phyloP scores from a whole-genome alignment of 2,113 vertebrate genomes.

The Gobius niger region DNA sequence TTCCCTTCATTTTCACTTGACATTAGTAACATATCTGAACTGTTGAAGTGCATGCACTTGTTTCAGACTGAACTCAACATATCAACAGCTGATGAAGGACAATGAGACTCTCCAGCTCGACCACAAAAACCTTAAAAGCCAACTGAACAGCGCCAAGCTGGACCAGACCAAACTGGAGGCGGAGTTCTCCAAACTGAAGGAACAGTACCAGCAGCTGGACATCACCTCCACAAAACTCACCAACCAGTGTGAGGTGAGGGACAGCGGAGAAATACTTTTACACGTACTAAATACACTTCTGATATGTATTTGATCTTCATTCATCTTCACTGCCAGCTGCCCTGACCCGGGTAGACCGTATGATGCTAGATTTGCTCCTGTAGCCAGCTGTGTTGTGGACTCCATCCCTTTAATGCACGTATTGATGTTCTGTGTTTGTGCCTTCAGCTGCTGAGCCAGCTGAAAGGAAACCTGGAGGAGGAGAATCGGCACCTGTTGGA shows the following conservation, averaged over 20 bases:
- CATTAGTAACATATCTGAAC: not conserved
- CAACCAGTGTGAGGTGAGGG: conserved; percentile 93
- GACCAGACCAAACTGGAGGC: conserved; percentile 96
- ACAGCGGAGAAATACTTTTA: not conserved
- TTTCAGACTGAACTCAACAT: conserved; percentile 80
- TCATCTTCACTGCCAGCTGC: not conserved
- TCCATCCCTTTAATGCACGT: not conserved
- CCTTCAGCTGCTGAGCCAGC: conserved; percentile 89
- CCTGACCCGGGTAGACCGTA: not conserved
- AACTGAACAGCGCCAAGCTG: conserved; percentile 88
- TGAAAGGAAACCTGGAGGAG: conserved; percentile 98
- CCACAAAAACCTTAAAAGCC: conserved; percentile 91
- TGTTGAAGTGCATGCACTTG: not conserved
- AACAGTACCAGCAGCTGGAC: conserved; percentile 96
- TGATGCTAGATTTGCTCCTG: not conserved
- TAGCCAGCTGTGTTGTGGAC: conserved; percentile 26
- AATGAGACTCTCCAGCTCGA: conserved; percentile 91
- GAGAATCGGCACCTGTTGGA: conserved; percentile 96
- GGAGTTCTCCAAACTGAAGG: conserved; percentile 92
- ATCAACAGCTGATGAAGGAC: conserved; percentile 88
- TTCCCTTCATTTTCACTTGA: not conserved
- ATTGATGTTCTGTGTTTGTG: conserved; percentile 5
- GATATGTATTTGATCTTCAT: conserved; percentile 3
- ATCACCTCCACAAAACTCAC: conserved; percentile 95
- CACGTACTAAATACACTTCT: not conserved